phyloP scores from a whole-genome alignment of 2,888 invertebrate species.

The Odontocerum albicorne region DNA sequence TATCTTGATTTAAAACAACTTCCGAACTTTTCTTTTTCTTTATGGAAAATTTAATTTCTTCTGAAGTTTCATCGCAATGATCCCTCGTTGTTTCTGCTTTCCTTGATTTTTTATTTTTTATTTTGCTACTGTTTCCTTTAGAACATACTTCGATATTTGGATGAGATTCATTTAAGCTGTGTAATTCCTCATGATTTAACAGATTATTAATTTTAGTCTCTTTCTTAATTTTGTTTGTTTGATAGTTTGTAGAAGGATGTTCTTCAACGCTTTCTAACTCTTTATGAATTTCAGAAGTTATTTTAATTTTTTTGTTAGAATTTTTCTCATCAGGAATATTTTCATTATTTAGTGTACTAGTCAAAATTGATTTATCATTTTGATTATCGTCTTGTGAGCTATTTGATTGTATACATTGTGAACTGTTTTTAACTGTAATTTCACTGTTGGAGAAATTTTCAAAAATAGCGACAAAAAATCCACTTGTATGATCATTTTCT shows the following conservation, averaged over 20 bases:
- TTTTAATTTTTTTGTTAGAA: too few relatives aligned
- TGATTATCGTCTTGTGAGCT: neutral
- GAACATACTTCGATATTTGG: neutral
- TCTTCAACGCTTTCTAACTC: too few relatives aligned
- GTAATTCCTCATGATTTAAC: neutral
- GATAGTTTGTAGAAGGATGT: neutral
- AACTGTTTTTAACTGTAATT: neutral
- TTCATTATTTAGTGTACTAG: neutral
- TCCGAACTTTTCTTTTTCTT: slow-evolving; percentile 12
- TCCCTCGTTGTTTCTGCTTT: slow-evolving; percentile 23
- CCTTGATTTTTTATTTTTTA: slow-evolving; percentile 6
- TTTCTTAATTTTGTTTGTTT: neutral
- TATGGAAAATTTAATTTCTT: slow-evolving; percentile 22
- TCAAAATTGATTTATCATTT: neutral
- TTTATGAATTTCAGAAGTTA: too few relatives aligned
- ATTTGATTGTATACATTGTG: neutral
- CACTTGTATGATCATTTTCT: slow-evolving; percentile 80
- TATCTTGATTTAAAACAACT: too few relatives aligned
- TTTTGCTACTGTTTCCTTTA: slow-evolving; percentile 9
- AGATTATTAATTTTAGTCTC: neutral
- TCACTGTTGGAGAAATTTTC: slow-evolving; percentile 47
- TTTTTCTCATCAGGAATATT: neutral
- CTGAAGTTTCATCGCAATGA: neutral
- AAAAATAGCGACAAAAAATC: slow-evolving; percentile 94
- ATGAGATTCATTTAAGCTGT: neutral